These are phyloP conservation scores for Pterocles burchelli DNA, from an alignment of 2,113 vertebrate species.

Conservation along the genomic window DNA sequence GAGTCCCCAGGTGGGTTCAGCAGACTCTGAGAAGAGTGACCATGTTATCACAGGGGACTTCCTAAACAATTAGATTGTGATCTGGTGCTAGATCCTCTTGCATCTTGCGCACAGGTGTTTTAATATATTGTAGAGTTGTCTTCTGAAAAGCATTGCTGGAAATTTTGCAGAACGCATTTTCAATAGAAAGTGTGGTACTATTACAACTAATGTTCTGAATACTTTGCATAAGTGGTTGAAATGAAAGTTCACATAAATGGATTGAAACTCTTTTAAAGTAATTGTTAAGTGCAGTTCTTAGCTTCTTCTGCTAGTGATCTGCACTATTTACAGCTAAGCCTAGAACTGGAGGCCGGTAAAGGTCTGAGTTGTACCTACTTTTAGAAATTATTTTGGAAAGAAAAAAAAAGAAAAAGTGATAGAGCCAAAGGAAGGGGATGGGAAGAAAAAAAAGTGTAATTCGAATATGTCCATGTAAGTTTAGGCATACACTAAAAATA, in stretches of 20 bases:
- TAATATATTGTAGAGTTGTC: neutral
- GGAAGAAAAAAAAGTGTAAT: neutral
- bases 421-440: neutral
- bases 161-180: neutral
- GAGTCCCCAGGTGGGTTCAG: neutral
- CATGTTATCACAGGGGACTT: neutral
- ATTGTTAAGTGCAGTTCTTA: neutral
- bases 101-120: neutral
- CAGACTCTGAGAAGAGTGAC: neutral
- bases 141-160: neutral
- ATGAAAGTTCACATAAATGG: neutral
- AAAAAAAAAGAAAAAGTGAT: neutral
- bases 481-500: neutral
- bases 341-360: neutral
- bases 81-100: neutral
- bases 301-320: neutral
- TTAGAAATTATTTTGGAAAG: neutral
- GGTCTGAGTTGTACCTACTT: neutral
- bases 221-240: neutral
- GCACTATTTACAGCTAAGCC: neutral
- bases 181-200: neutral
- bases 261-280: neutral
- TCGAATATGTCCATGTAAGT: neutral
- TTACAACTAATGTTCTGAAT: neutral
- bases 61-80: neutral